These are phyloP conservation scores for Lepidostoma basale DNA, from an alignment of 1,140 invertebrate genomes.

Conservation along the genomic window DNA sequence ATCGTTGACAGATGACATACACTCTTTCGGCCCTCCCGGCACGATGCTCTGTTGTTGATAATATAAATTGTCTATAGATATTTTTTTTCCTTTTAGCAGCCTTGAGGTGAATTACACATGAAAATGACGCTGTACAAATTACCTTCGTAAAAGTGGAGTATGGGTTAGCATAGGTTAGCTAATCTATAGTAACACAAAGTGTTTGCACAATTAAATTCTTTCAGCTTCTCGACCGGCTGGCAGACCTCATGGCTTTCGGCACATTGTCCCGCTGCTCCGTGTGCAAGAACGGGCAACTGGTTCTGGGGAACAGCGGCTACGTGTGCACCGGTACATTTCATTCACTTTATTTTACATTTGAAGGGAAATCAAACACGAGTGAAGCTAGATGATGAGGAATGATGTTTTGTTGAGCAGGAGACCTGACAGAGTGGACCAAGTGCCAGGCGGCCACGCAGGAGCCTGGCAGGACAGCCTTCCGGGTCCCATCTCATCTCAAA, in stretches of 20 bases:
- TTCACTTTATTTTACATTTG: slow-evolving; percentile 13
- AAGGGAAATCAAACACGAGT: background rate
- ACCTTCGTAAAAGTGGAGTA: no score
- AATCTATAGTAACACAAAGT: no score
- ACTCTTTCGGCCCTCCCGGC: no score
- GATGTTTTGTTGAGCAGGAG: slow-evolving; percentile 60
- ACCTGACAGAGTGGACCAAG: slow-evolving; percentile 89
- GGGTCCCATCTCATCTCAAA: slow-evolving; percentile 72
- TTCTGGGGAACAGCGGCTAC: slow-evolving; percentile 68
- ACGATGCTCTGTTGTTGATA: no score
- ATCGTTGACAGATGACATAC: no score
- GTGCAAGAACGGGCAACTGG: slow-evolving; percentile 78
- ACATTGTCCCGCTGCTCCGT: slow-evolving; percentile 76
- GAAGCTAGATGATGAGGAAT: background rate
- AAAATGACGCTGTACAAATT: no score
- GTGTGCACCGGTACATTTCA: slow-evolving; percentile 54
- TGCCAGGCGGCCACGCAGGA: slow-evolving; percentile 76
- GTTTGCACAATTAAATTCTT: no score
- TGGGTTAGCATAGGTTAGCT: no score
- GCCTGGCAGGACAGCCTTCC: slow-evolving; percentile 77
- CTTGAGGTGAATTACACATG: no score
- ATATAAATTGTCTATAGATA: no score
- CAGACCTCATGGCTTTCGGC: slow-evolving; percentile 90
- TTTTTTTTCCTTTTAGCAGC: no score
- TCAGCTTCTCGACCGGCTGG: slow-evolving; percentile 77